Percentiles rank a stretch among this genome's conserved stretches.
phyloP scores from a whole-genome alignment of 2,888 invertebrate species.

The Sisyra terminalis region DNA sequence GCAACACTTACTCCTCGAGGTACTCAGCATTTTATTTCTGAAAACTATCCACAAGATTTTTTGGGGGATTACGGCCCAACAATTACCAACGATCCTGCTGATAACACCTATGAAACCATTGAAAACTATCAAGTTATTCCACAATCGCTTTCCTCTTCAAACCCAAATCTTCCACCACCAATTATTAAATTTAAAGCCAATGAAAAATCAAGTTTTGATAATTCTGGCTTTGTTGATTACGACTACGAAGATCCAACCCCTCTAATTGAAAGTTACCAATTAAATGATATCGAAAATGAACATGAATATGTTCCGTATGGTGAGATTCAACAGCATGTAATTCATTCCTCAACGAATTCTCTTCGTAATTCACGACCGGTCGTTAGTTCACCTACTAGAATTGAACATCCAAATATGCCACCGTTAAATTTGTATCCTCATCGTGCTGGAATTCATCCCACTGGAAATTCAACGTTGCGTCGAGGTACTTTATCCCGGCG shows the following conservation, averaged over 20 bases:
- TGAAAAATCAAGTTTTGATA: conserved; percentile 37
- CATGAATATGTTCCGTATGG: conserved; percentile 28
- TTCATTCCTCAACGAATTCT: conserved; percentile 18
- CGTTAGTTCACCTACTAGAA: conserved; percentile 65
- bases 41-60: conserved; percentile 40
- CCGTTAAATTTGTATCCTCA: conserved; percentile 53
- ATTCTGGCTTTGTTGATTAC: conserved; percentile 63
- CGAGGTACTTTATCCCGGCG: conserved; percentile 11
- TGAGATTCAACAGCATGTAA: conserved; percentile 9
- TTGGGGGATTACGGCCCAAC: conserved; percentile 22
- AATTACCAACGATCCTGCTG: conserved; percentile 27
- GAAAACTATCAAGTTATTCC: conserved; percentile 33
- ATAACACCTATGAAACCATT: conserved; percentile 56
- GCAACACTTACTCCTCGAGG: conserved; percentile 68
- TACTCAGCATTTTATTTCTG: conserved; percentile 59
- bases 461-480: conserved; percentile 7
- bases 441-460: conserved; percentile 1
- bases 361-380: conserved; percentile 36
- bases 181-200: conserved; percentile 8
- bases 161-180: conserved; percentile 6
- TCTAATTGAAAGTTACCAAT: conserved; percentile 53
- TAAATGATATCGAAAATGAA: conserved; percentile 32
- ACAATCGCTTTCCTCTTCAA: conserved; percentile 16
- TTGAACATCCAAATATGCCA: conserved; percentile 67
- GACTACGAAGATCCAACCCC: conserved; percentile 70